Conservation (phyloP, 64 coral and sea anemone genomes). For the Montipora capricornis region DNA sequence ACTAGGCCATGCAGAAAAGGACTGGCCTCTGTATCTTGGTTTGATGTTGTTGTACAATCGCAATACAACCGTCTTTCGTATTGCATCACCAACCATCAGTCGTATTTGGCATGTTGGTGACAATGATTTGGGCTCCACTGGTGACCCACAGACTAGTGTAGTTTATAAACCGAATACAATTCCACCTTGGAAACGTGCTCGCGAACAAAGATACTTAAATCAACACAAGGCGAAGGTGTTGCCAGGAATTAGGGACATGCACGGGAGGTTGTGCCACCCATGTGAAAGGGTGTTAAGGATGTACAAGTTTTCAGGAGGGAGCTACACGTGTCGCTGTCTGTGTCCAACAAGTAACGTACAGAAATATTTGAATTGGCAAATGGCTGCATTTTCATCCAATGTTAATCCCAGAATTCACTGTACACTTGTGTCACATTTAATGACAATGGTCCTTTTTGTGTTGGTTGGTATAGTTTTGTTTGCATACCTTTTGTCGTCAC, state of each 20-base stretch:
- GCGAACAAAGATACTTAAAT: slow-evolving; percentile 78
- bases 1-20: slow-evolving; percentile 72
- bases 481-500: slow-evolving; percentile 82
- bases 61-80: slow-evolving; percentile 81
- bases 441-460: slow-evolving; percentile 86
- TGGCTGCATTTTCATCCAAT: slow-evolving; percentile 78
- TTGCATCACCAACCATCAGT: slow-evolving; percentile 90
- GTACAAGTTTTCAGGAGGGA: slow-evolving; percentile 75
- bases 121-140: slow-evolving; percentile 47
- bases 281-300: slow-evolving; percentile 82
- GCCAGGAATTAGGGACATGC: slow-evolving; percentile 86
- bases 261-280: slow-evolving; percentile 86
- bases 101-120: slow-evolving; percentile 93
- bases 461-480: slow-evolving; percentile 83
- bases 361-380: slow-evolving; percentile 94
- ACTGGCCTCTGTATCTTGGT: slow-evolving; percentile 84
- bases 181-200: slow-evolving; percentile 89
- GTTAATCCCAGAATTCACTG: slow-evolving; percentile 70
- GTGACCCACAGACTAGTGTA: slow-evolving; percentile 7
- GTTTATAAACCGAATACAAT: slow-evolving; percentile 27
- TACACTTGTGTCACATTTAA: slow-evolving; percentile 84
- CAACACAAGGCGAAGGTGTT: slow-evolving; percentile 80
- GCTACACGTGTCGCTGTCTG: slow-evolving; percentile 72
- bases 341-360: slow-evolving; percentile 89
- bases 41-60: slow-evolving; percentile 87